Evolutionary conservation across 2,888 invertebrate genomes (phyloP).

Genomic region (Drosophila paramelanica): DNA sequence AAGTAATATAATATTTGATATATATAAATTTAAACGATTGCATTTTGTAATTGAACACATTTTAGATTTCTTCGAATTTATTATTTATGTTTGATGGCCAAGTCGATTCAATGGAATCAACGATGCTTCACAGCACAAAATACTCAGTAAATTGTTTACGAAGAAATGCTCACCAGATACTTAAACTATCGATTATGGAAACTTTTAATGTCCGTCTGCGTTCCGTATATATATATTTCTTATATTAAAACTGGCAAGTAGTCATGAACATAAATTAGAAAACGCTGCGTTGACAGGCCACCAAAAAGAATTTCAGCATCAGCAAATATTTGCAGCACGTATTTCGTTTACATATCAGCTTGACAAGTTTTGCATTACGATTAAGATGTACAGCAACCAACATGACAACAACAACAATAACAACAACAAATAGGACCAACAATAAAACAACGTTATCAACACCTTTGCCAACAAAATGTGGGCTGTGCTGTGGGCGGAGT

Average conservation of each 20-base stretch:
- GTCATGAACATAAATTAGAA: constrained; percentile 70
- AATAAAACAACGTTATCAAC: constrained; percentile 75
- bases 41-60: too few relatives aligned
- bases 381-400: constrained; percentile 74
- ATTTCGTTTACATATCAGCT: constrained; percentile 78
- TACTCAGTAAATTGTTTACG: neutral
- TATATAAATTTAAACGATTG: neutral
- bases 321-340: constrained; percentile 80
- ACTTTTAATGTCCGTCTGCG: neutral
- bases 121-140: neutral
- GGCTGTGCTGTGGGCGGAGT: constrained; percentile 22
- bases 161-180: neutral
- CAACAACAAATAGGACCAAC: constrained; percentile 24
- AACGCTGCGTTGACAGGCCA: constrained; percentile 61
- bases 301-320: constrained; percentile 54
- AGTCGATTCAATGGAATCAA: neutral
- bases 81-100: too few relatives aligned
- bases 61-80: too few relatives aligned
- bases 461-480: constrained; percentile 60
- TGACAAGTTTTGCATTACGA: constrained; percentile 80
- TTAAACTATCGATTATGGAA: constrained; percentile 5
- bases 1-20: too few relatives aligned
- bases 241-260: constrained; percentile 9
- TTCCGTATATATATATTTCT: neutral
- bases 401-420: constrained; percentile 26